Evolutionary conservation across 2,113 vertebrate species (phyloP).

Genomic region (Pipa parva): DNA sequence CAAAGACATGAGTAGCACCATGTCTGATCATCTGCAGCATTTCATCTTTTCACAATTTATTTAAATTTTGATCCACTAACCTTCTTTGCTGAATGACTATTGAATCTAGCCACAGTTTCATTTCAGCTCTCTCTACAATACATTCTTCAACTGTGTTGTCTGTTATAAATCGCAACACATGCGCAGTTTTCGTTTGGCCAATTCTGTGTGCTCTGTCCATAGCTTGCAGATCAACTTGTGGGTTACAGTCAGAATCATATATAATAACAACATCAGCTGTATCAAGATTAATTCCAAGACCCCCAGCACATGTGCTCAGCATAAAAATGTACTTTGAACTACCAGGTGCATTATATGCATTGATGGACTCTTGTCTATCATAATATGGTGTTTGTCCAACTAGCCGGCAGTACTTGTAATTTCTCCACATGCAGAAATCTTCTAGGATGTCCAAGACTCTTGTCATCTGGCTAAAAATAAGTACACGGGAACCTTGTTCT

Average conservation of each 20-base stretch:
- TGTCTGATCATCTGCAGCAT: slow-evolving; percentile 90
- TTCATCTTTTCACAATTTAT: slow-evolving; percentile 83
- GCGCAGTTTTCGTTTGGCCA: slow-evolving; percentile 91
- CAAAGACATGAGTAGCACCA: slow-evolving; percentile 81
- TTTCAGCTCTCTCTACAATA: slow-evolving; percentile 94
- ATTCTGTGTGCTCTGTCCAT: slow-evolving; percentile 93
- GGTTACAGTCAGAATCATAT: slow-evolving; percentile 88
- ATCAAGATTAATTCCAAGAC: slow-evolving; percentile 86
- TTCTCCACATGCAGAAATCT: slow-evolving; percentile 88
- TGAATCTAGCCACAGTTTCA: slow-evolving; percentile 94
- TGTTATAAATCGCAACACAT: slow-evolving; percentile 95
- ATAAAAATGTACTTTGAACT: slow-evolving; percentile 88
- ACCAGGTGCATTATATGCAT: slow-evolving; percentile 75
- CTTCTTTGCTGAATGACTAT: slow-evolving; percentile 97
- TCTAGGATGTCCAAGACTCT: slow-evolving; percentile 82
- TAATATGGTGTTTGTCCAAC: slow-evolving; percentile 84
- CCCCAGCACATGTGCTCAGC: slow-evolving; percentile 85
- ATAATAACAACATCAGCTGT: slow-evolving; percentile 86
- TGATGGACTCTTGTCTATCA: slow-evolving; percentile 81
- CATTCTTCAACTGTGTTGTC: slow-evolving; percentile 96
- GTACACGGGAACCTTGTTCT: slow-evolving; percentile 80
- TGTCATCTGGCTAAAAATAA: slow-evolving; percentile 88
- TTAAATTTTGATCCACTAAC: slow-evolving; percentile 81
- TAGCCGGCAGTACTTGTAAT: slow-evolving; percentile 80
- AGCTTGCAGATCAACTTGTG: slow-evolving; percentile 84